Evolutionary conservation across 2,113 vertebrate genomes (phyloP).

Genomic region (Eupsittula cactorum): DNA sequence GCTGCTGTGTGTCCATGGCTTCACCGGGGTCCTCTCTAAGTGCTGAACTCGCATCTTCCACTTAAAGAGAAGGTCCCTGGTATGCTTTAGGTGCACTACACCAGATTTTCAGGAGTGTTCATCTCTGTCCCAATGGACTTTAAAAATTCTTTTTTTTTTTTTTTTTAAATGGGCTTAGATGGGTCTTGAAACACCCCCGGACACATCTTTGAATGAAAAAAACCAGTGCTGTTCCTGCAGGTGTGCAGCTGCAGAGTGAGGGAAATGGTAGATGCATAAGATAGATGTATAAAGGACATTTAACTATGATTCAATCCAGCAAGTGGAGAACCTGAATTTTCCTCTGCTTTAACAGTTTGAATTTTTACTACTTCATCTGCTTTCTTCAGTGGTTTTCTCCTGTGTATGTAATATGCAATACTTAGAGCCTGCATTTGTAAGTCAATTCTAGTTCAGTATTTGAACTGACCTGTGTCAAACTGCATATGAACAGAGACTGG

Average conservation of each 20-base stretch:
- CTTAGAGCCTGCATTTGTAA: background rate
- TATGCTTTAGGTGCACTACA: no score
- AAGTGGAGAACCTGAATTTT: background rate
- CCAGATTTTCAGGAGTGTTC: background rate
- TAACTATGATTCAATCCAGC: background rate
- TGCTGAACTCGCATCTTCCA: background rate
- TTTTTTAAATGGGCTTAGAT: background rate
- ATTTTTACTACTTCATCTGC: background rate
- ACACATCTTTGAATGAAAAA: background rate
- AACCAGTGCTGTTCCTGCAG: background rate
- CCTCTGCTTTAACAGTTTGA: background rate
- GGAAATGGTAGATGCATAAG: rapidly evolving
- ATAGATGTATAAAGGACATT: background rate
- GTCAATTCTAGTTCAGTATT: background rate
- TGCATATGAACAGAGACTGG: background rate
- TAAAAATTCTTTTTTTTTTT: background rate
- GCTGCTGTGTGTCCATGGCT: conserved; percentile 58
- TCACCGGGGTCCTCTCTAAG: background rate
- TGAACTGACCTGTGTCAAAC: background rate
- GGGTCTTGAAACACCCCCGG: background rate
- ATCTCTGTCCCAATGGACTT: background rate
- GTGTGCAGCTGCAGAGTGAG: background rate
- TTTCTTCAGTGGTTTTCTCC: background rate
- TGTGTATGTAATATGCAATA: background rate
- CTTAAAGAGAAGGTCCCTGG: background rate